Conservation (phyloP, 2,888 invertebrate species). For the Drosophila setosimentum region DNA sequence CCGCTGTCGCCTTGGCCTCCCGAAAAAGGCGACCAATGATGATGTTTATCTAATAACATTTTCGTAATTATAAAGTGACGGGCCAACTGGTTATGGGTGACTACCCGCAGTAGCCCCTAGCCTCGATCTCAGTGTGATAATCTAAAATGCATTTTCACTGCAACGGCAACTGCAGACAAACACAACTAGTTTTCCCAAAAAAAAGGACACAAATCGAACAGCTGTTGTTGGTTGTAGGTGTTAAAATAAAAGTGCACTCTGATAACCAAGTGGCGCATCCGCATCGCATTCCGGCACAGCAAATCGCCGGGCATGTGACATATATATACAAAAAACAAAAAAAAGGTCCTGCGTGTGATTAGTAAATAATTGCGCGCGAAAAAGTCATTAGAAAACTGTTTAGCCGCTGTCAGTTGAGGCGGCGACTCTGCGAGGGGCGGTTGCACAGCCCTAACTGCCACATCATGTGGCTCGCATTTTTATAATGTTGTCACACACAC, state of each 20-base stretch:
- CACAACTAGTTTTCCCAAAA: slow-evolving; percentile 11
- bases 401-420: slow-evolving; percentile 40
- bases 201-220: slow-evolving; percentile 51
- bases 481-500: slow-evolving; percentile 69
- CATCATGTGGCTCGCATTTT: slow-evolving; percentile 51
- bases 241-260: slow-evolving; percentile 52
- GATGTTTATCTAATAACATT: slow-evolving; percentile 76
- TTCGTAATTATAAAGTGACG: slow-evolving; percentile 73
- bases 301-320: slow-evolving; percentile 27
- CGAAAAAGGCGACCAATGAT: slow-evolving; percentile 37
- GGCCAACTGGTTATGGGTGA: slow-evolving; percentile 70
- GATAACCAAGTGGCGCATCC: slow-evolving; percentile 74
- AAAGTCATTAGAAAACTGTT: slow-evolving; percentile 76
- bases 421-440: neutral
- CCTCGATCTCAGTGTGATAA: slow-evolving; percentile 63
- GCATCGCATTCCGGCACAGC: slow-evolving; percentile 64
- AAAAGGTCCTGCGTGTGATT: slow-evolving; percentile 67
- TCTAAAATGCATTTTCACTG: slow-evolving; percentile 75
- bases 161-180: slow-evolving; percentile 6
- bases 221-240: slow-evolving; percentile 70
- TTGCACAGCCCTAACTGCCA: slow-evolving; percentile 25
- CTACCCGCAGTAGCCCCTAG: slow-evolving; percentile 51
- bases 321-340: neutral
- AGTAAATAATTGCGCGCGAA: slow-evolving; percentile 75
- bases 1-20: slow-evolving; percentile 1